Evolutionary conservation across 2,888 invertebrate genomes (phyloP).

Genomic region (Pheosia tremula): DNA sequence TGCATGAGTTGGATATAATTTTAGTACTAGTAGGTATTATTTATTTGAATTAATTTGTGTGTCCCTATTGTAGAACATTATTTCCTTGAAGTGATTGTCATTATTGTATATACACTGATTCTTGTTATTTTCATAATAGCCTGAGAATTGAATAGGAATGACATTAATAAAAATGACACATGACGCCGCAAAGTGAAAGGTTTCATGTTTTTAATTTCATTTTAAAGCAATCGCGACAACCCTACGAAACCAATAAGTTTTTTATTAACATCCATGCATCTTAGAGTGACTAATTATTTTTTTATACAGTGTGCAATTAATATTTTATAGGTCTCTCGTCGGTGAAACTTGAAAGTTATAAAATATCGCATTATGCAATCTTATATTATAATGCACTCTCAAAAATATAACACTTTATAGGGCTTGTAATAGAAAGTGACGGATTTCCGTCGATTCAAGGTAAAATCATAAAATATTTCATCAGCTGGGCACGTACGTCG

Average conservation of each 20-base stretch:
- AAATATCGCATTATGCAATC: slow-evolving; percentile 20
- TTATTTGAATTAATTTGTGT: too few species aligned
- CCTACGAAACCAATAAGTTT: slow-evolving; percentile 13
- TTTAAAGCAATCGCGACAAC: slow-evolving; percentile 14
- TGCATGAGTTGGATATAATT: too few species aligned
- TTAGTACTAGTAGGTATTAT: too few species aligned
- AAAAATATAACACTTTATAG: slow-evolving; percentile 18
- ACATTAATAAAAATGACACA: not conserved
- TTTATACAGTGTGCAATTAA: slow-evolving; percentile 20
- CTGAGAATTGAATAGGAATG: not conserved
- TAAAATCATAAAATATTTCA: slow-evolving; percentile 8
- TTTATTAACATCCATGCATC: slow-evolving; percentile 16
- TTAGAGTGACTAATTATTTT: slow-evolving; percentile 30
- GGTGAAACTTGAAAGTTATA: slow-evolving; percentile 33
- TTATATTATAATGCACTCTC: slow-evolving; percentile 7
- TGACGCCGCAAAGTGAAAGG: not conserved
- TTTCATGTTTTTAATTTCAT: not conserved
- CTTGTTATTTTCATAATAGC: not conserved
- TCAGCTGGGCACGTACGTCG: slow-evolving; percentile 7
- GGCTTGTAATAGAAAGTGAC: slow-evolving; percentile 7
- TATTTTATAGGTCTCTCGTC: slow-evolving; percentile 29
- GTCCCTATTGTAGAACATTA: too few species aligned
- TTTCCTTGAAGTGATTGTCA: not conserved
- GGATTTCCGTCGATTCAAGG: slow-evolving; percentile 6
- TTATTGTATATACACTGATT: not conserved